Conservation (phyloP, 2,113 vertebrate species). For the Callaeas wilsoni region DNA sequence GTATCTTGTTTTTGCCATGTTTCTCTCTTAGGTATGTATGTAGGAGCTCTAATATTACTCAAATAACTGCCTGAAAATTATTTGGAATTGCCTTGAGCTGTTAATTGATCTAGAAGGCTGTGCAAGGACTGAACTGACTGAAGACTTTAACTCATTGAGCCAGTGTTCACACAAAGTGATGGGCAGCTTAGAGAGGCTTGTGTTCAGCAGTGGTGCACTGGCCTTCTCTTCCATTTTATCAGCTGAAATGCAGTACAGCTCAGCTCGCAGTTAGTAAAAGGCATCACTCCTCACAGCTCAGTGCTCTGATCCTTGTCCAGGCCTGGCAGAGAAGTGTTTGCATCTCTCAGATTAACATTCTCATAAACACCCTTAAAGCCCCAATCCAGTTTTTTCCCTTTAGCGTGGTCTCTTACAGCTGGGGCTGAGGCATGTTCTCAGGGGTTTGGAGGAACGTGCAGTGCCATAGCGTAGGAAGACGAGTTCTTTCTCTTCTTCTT, state of each 20-base stretch:
- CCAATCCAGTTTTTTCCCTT: not conserved
- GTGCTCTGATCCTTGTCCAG: not conserved
- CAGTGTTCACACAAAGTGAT: not conserved
- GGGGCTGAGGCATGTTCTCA: not conserved
- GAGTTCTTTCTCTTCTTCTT: not conserved
- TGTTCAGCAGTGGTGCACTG: not conserved
- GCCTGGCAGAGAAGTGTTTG: not conserved
- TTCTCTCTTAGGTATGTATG: not conserved
- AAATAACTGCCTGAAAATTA: not conserved
- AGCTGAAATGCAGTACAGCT: not conserved
- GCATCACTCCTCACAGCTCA: not conserved
- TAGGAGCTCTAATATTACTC: not conserved
- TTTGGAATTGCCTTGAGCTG: not conserved
- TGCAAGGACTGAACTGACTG: not conserved
- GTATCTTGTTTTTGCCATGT: not conserved
- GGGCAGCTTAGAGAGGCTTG: not conserved
- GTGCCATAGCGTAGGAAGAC: not conserved
- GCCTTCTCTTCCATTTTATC: not conserved
- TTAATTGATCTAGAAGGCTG: not conserved
- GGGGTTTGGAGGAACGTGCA: rapidly evolving
- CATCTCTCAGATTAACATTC: not conserved
- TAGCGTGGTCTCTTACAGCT: not conserved
- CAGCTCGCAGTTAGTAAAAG: not conserved
- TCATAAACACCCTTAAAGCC: not conserved
- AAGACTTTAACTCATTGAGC: not conserved